These are phyloP conservation scores for Autographa gamma DNA, from an alignment of 2,888 invertebrate genomes.

Conservation along the genomic window DNA sequence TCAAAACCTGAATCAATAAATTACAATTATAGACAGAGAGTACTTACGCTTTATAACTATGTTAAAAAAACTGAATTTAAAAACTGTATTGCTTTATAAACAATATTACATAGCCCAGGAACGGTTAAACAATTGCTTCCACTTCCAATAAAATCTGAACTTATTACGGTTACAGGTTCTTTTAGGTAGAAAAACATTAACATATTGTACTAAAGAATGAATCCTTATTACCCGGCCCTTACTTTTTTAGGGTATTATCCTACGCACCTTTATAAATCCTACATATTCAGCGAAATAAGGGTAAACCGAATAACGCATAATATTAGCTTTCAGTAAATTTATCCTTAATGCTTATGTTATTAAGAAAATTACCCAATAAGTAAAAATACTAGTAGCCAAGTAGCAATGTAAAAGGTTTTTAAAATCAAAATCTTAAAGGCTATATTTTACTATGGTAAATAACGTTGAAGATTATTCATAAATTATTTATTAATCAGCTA, in stretches of 20 bases:
- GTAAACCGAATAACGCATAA: not conserved
- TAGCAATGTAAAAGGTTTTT: no score
- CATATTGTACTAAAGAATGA: slow-evolving; percentile 29
- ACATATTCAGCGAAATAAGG: not conserved
- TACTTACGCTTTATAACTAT: no score
- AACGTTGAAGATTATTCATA: no score
- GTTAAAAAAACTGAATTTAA: no score
- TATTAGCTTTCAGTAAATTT: not conserved
- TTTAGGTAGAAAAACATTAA: slow-evolving; percentile 16
- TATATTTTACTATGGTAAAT: no score
- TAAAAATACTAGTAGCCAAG: no score
- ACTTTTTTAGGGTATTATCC: slow-evolving; percentile 10
- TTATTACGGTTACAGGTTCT: slow-evolving; percentile 26
- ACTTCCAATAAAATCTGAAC: slow-evolving; percentile 12
- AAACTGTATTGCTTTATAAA: no score
- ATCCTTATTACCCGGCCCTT: slow-evolving; percentile 13
- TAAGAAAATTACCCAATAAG: not conserved
- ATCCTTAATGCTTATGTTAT: not conserved
- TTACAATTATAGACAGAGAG: no score
- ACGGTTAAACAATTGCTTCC: not conserved
- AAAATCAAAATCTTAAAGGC: no score
- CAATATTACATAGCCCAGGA: not conserved
- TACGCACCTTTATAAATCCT: slow-evolving; percentile 19
- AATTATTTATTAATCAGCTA: no score
- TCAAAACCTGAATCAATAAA: no score